Percentiles rank a stretch among this genome's conserved stretches.
phyloP scores from a whole-genome alignment of 1,140 invertebrate species.

The Tetragonula clypearis region DNA sequence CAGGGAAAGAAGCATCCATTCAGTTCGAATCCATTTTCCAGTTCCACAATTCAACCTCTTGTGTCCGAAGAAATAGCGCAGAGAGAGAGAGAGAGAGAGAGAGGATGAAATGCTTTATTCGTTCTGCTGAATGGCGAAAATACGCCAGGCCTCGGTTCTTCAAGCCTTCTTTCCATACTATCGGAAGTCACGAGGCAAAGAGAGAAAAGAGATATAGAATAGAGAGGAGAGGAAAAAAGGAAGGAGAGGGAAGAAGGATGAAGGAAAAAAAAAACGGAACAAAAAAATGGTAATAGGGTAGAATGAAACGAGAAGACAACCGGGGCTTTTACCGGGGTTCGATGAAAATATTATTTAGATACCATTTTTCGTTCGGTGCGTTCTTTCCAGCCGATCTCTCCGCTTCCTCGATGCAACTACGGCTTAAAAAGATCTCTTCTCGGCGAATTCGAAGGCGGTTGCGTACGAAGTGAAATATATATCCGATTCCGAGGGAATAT shows the following conservation, averaged over 20 bases:
- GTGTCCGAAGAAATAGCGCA: background rate
- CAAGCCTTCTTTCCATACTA: background rate
- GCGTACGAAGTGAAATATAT: background rate
- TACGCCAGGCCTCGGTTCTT: background rate
- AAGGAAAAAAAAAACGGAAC: no score
- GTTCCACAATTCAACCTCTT: background rate
- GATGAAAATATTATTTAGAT: slow-evolving; percentile 39
- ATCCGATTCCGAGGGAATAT: slow-evolving; percentile 31
- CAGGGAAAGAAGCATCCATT: background rate
- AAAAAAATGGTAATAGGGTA: no score
- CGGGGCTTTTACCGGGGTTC: background rate
- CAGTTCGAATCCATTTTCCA: slow-evolving; percentile 1
- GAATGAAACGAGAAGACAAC: background rate
- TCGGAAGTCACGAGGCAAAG: slow-evolving; percentile 27
- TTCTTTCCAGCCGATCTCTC: background rate
- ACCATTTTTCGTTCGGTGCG: background rate
- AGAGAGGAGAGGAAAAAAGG: no score
- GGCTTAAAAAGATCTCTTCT: background rate
- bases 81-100: background rate
- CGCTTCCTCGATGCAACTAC: background rate
- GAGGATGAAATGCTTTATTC: slow-evolving; percentile 5
- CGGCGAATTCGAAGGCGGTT: background rate
- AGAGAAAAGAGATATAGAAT: background rate
- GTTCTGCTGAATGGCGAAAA: slow-evolving; percentile 4
- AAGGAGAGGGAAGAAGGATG: background rate